Evolutionary conservation across 1,140 invertebrate species (phyloP).

Genomic region (Bombus terrestris): DNA sequence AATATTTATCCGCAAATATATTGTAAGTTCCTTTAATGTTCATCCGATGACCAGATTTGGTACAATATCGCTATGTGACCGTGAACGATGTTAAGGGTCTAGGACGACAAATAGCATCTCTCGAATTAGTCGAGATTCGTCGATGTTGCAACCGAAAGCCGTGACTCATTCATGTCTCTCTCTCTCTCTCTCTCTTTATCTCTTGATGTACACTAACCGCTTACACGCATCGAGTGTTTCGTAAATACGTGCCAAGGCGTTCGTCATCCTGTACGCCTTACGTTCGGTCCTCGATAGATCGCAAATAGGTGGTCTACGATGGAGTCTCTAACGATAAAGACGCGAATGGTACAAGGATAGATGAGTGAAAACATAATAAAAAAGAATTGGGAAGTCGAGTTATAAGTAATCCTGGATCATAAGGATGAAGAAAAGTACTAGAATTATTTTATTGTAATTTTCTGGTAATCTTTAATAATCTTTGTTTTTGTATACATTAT

Average conservation of each 20-base stretch:
- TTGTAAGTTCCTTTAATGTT: neutral
- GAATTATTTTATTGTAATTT: neutral
- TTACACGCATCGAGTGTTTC: slow-evolving; percentile 14
- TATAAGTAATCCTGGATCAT: neutral
- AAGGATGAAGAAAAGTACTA: neutral
- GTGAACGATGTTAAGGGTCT: slow-evolving; percentile 67
- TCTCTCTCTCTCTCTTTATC: slow-evolving; percentile 13
- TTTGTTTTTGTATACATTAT: no score
- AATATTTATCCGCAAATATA: neutral
- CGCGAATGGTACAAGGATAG: neutral
- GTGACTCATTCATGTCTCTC: slow-evolving; percentile 67
- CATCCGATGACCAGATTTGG: neutral
- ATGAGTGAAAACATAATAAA: neutral
- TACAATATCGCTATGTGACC: slow-evolving; percentile 48
- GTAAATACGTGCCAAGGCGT: slow-evolving; percentile 52
- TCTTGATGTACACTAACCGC: neutral
- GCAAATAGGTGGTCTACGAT: slow-evolving; percentile 40
- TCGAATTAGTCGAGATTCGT: slow-evolving; percentile 65
- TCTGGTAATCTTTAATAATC: neutral
- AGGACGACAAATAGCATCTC: slow-evolving; percentile 62
- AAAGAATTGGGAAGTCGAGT: neutral
- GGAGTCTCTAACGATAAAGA: neutral
- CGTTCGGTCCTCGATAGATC: slow-evolving; percentile 66
- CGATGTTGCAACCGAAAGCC: slow-evolving; percentile 65
- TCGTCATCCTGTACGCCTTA: slow-evolving; percentile 45